Evolutionary conservation across 2,797 vertebrate species (phyloP).

Genomic region (Neoniphon sammara): DNA sequence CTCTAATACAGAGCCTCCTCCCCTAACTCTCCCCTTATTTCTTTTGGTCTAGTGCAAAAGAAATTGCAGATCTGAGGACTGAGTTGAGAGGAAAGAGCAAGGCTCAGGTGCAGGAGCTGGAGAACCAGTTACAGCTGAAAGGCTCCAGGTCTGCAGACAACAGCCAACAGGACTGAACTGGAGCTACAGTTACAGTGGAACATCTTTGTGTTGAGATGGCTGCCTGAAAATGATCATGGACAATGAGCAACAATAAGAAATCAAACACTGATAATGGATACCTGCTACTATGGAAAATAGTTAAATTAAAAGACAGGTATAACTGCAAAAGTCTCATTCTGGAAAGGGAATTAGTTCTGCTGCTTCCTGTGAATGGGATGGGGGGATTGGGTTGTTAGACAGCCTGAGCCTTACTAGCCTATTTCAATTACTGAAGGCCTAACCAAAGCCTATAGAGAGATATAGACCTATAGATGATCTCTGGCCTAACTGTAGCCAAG

Average conservation of each 20-base stretch:
- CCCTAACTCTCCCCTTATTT: conserved; percentile 4
- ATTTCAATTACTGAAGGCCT: background rate
- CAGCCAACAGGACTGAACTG: conserved; percentile 25
- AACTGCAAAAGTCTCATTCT: background rate
- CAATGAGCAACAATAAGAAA: conserved; percentile 17
- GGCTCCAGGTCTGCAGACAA: conserved; percentile 18
- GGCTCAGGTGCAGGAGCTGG: conserved; percentile 58
- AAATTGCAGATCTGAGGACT: conserved; percentile 87
- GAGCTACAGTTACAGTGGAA: conserved; percentile 5
- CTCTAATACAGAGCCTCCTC: background rate
- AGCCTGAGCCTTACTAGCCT: background rate
- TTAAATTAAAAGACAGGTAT: conserved; percentile 15
- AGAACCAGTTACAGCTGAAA: conserved; percentile 54
- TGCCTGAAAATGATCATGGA: conserved; percentile 5
- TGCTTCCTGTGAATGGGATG: background rate
- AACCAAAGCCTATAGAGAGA: no score
- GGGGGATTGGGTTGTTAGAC: conserved; percentile 2
- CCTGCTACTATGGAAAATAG: conserved; percentile 9
- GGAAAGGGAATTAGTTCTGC: conserved; percentile 23
- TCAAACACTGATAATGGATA: conserved; percentile 4
- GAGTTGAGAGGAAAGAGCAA: conserved; percentile 82
- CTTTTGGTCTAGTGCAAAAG: conserved; percentile 85
- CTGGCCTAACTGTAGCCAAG: background rate
- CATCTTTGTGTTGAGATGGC: conserved; percentile 13
- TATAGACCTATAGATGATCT: no score